Percentiles rank a stretch among this genome's conserved stretches.
Conservation (phyloP, 2,797 vertebrate genomes). For the Halcyon leucocephala region DNA sequence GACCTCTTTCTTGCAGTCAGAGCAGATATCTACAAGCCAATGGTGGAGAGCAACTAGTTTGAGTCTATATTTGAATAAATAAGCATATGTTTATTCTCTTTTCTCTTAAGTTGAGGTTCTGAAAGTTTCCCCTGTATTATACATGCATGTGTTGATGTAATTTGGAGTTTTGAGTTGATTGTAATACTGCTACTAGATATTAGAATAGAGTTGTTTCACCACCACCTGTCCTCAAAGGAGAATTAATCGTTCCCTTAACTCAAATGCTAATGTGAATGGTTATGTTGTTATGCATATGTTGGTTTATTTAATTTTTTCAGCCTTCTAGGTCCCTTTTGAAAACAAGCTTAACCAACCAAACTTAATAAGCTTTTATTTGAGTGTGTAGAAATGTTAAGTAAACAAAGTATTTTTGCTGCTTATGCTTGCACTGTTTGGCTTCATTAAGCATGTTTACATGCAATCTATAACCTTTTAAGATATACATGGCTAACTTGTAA, state of each 20-base stretch:
- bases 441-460: slow-evolving; percentile 30
- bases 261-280: slow-evolving; percentile 9
- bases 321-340: slow-evolving; percentile 33
- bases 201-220: background rate
- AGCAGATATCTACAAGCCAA: background rate
- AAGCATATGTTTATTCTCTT: slow-evolving; percentile 16
- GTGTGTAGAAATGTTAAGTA: slow-evolving; percentile 49
- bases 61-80: slow-evolving; percentile 19
- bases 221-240: slow-evolving; percentile 37
- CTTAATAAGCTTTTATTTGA: slow-evolving; percentile 47
- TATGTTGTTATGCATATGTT: slow-evolving; percentile 17
- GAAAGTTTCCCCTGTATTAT: background rate
- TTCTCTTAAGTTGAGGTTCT: background rate
- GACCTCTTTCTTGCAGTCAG: background rate
- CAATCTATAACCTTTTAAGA: background rate
- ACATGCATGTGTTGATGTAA: slow-evolving; percentile 1
- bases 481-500: background rate
- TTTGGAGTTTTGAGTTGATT: background rate
- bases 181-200: background rate
- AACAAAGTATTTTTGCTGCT: slow-evolving; percentile 41
- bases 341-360: slow-evolving; percentile 43
- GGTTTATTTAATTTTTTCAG: slow-evolving; percentile 30
- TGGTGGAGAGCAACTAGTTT: background rate
- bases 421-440: slow-evolving; percentile 27
- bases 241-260: slow-evolving; percentile 40